Base-by-base conservation (phyloP, 1,140 invertebrate genomes). In the Zophobas morio region DNA sequence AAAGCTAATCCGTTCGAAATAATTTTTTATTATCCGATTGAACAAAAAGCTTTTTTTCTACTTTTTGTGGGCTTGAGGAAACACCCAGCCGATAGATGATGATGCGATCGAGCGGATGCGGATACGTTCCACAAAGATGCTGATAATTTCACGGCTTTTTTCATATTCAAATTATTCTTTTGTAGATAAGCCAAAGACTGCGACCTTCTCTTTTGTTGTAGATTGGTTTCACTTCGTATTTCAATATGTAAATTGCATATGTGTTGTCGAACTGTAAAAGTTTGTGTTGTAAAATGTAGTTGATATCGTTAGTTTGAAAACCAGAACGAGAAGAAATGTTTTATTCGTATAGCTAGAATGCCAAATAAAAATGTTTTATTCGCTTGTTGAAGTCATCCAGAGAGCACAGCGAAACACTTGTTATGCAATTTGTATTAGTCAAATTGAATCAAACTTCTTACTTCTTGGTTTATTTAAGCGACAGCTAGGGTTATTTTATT, bases 111-210 rank as follows among this genome's bases (percentile, higher is more conserved):
- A 72, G 51, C 56, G 56, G 75, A 76, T 76, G 49, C 60, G 46
- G 57, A 74, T 54, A 73, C 47, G 74, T 78, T 78, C 77, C 77
- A 78, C 77, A 78, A 78, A 72, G 73, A 78, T 78, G 33, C 39
- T 47, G 57, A 77, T 71, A 57, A 57, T 77, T 75, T 70, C 75
- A 36, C 53, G 42, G 35, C 37, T 77, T 73, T 20, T 56, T 75
- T 75, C 74, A 63, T 70, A 66, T 75, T 66, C 60, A 75, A 60
- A 60, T 60, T 37, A 60, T 39, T 20, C 56, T 60, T 60, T 60
- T 60, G 56, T 60, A 36, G 33, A 20, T 20, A 20, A 60, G 56
- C 37, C 35, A 60, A 36, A 60, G 36, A 60, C 34, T 36, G 56
- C 56, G 56, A 46, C 35, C 37, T 35, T 75, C 34, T 40, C 56